Base-by-base conservation (phyloP, 1,140 invertebrate species). In the Drosophila auraria region DNA sequence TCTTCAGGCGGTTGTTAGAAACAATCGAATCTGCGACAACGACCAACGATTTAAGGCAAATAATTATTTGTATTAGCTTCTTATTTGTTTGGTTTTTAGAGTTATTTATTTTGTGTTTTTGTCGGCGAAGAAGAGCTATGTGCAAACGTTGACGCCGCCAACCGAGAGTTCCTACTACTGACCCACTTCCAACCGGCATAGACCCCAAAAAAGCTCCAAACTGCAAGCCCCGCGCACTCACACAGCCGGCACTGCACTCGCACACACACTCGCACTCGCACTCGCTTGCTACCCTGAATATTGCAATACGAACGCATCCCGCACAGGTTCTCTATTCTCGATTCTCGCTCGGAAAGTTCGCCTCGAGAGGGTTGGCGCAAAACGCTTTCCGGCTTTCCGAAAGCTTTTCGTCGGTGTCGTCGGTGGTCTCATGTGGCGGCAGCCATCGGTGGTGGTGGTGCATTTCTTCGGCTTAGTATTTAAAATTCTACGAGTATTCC, bases 111-210 rank as follows among this genome's bases (percentile, higher is more conserved):
- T 38, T 56, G 14, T 36, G 68, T 53, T 70, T 44, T 36, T 40
- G 23, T 60, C 56, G 11, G 54, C 40, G 47, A 53, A 73, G 71
- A 74, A 74, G 71, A 74, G 71, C 71, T 45, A 74, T 44, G 11
- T 57, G 69, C 56, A 77, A 87, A 87, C 83, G 84, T 84, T 89
- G 68, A 73, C 79, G 83, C 83, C 81, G 81, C 78, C 68, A 51
- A 78, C 77, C 73, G 77, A 84, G 78, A 73, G 76, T 73, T 87
- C 78, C 78, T 86, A 89, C 86, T 90, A 90, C 86, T 90, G 86
- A 90, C 86, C 86, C 86, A 90, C 82, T 82, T 90, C 87, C 57
- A 83, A 78, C 75, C 75, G 75, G 75, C 75, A 78, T 78, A 78
- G 75, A 78, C 75, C 75, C 74, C 75, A 50, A 78, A 78, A 80